Evolutionary conservation across 2,113 vertebrate genomes (phyloP), one percentile per base, ranked within the genome.

Genomic region (Bothrops jararaca): DNA sequence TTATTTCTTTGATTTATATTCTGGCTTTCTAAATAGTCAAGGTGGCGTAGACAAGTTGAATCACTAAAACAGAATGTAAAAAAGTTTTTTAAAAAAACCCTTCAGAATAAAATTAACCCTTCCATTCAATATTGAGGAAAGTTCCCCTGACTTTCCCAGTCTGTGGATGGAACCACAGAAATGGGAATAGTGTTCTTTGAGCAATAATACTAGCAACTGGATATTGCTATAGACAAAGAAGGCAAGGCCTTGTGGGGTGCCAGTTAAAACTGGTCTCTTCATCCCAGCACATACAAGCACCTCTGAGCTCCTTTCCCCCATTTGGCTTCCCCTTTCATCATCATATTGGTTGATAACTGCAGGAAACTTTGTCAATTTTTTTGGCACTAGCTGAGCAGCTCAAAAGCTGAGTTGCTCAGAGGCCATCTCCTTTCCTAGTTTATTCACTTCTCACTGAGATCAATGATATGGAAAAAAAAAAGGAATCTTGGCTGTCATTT

Each of bases 391-490:
- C 56, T 26, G 45, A n/a, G 74, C 48, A 15, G 56, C 85, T 90
- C 54, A 58, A 87, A 91, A 90, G 89, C 56, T 13, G 48, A 50
- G 29, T 20, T 29, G 56, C 54, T 58, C 20, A 5, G 2, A 91
- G 91, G 34, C 42, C 56, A 50, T 34, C 80, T 34, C 50, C 15
- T 29, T 34, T 53, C 89, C 54, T 42, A 12, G n/a, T 64, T 58
- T 53, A 89, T 93, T 60, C 23, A 3, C 56, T 90, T 90, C 92
- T 56, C 85, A 29, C 54, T 53, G 92, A 92, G 88, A 93, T 93
- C 92, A 93, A 15, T 54, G 88, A 39, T 48, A 86, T 29, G 85
- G 74, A 29, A 12, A 42, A 86, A 90, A 60, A 54, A 90, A 60
- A 54, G 88, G n/a, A 22, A 60, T n/a, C 29, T 12, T 39, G 5